These are phyloP conservation scores for Arnoldichthys spilopterus DNA, from an alignment of 2,797 vertebrate genomes.

Conservation along the genomic window DNA sequence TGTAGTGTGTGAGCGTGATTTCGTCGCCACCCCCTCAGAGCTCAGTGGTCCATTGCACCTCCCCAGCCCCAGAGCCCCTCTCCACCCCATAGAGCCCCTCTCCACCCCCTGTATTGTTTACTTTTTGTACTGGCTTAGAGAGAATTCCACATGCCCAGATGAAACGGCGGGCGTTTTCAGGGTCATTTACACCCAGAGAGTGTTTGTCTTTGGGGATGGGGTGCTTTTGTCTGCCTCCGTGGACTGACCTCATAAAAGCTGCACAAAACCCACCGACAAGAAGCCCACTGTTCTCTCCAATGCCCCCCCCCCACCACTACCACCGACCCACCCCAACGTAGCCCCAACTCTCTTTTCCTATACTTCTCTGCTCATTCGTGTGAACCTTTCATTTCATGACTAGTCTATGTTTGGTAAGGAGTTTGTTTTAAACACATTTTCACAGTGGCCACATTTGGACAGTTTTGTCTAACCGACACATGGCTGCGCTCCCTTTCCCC, in stretches of 20 bases:
- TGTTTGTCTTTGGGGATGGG: slow-evolving; percentile 69
- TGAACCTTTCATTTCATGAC: slow-evolving; percentile 8
- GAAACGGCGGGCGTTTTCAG: slow-evolving; percentile 61
- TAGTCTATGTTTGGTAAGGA: background rate
- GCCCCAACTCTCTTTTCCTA: slow-evolving; percentile 29
- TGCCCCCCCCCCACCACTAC: slow-evolving; percentile 31
- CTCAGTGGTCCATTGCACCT: background rate
- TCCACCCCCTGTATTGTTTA: slow-evolving; percentile 56
- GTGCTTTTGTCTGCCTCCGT: slow-evolving; percentile 60
- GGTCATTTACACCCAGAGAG: slow-evolving; percentile 64
- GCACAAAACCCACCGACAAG: slow-evolving; percentile 57
- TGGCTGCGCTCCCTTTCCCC: background rate
- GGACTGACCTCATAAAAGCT: slow-evolving; percentile 70
- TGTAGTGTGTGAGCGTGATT: slow-evolving; percentile 1
- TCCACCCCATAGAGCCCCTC: slow-evolving; percentile 9
- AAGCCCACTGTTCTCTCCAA: slow-evolving; percentile 61
- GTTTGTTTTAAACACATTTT: slow-evolving; percentile 15
- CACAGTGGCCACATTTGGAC: background rate
- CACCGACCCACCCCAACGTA: slow-evolving; percentile 28
- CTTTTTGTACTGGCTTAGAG: slow-evolving; percentile 58
- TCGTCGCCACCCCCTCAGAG: background rate
- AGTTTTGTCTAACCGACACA: background rate
- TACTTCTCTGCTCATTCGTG: slow-evolving; percentile 1
- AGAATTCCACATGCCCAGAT: slow-evolving; percentile 59
- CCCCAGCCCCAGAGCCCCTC: background rate